Base-by-base conservation (phyloP, 64 coral and sea anemone genomes). In the Stichodactyla helianthus region DNA sequence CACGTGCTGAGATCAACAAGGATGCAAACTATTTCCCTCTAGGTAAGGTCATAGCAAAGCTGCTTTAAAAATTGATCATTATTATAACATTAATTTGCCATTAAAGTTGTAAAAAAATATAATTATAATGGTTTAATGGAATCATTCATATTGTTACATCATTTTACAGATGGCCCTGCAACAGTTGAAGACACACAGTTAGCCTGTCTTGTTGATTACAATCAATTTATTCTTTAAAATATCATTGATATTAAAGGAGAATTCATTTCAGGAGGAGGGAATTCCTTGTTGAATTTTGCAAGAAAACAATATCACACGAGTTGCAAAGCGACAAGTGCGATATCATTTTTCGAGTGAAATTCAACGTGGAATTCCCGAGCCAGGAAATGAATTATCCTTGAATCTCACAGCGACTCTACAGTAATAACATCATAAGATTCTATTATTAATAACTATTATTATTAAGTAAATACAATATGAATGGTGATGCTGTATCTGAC, bases 21-120 rank as follows among this genome's bases (percentile, higher is more conserved):
- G 94, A 92, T 83, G 55, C 76, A 7, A 53, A 91, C 10, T 91
- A 93, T 86, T 97, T 97, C 86, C 80, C 89, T 35, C 61, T 97
- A 89, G 83, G 89, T 95, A 88, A 92, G 93, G 2, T 44, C 35
- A 44, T 44, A 87, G 1, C 35, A 14, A 26, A 1, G 18, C 55
- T 4, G 14, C 55, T 11, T 9, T 58, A 58, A 58, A 58, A 15
- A 0, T 9, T 58, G 55, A 59, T 62, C 51, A 2, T 44, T 44
- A 44, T 44, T 14, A 14, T 27, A 11, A 52, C 11, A 52, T 55
- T 50, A 15, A 52, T 10, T 27, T 53, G 44, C 12, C 76, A 78
- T 78, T 58, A 1, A 58, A 58, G 8, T 58, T 58, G 55, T 58
- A 58, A 15, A 1, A 58, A 3, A 44, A 2, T 44, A 31, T 44